Evolutionary conservation across 2,113 vertebrate genomes (phyloP).

Genomic region (Pluvialis apricaria): DNA sequence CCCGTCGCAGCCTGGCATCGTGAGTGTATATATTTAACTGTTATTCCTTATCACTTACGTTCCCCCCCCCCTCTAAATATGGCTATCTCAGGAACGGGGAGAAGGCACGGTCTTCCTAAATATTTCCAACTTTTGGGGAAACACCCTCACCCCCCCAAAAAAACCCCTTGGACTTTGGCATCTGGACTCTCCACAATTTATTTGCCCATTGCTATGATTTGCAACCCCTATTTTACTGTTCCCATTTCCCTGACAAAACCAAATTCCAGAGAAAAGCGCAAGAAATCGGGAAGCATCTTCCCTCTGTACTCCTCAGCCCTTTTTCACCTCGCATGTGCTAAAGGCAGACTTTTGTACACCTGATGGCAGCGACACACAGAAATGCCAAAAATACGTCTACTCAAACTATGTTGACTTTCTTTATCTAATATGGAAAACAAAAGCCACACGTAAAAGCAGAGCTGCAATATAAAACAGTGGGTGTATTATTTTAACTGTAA

Average conservation of each 20-base stretch:
- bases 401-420: background rate
- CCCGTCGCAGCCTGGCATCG: background rate
- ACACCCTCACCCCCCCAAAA: too few relatives aligned
- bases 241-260: background rate
- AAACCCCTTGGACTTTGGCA: background rate
- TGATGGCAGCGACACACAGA: background rate
- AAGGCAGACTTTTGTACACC: background rate
- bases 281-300: background rate
- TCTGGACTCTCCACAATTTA: background rate
- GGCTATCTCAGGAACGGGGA: background rate
- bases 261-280: background rate
- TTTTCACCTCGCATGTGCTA: background rate
- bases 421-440: fast-evolving
- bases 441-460: fast-evolving
- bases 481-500: fast-evolving
- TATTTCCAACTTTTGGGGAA: background rate
- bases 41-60: background rate
- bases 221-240: fast-evolving
- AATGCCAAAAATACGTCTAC: fast-evolving
- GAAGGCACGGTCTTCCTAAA: background rate
- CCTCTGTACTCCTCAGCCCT: background rate
- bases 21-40: background rate
- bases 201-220: background rate
- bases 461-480: too few relatives aligned
- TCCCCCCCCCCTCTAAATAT: background rate